Evolutionary conservation across 2,797 vertebrate genomes (phyloP).

Genomic region (Sebastes paucispinis): DNA sequence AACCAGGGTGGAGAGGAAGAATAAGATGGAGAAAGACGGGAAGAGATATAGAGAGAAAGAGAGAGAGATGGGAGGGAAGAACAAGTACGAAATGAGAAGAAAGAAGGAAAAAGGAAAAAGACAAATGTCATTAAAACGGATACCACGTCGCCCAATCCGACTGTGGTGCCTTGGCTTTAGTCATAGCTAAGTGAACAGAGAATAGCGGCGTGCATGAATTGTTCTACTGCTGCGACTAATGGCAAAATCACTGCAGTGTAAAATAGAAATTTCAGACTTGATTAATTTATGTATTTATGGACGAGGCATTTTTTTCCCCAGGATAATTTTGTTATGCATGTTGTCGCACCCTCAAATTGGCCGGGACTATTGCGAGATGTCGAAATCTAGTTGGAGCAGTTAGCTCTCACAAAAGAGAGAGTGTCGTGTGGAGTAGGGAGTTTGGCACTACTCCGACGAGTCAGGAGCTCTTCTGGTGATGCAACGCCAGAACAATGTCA

Average conservation of each 20-base stretch:
- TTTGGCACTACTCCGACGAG: conserved; percentile 47
- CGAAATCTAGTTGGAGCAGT: conserved; percentile 47
- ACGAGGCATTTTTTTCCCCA: conserved; percentile 64
- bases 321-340: conserved; percentile 74
- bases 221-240: conserved; percentile 83
- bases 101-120: conserved; percentile 15
- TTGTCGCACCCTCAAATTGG: conserved; percentile 74
- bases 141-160: conserved; percentile 63
- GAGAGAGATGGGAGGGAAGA: not conserved
- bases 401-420: conserved; percentile 44
- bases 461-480: conserved; percentile 50
- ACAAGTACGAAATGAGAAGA: not conserved
- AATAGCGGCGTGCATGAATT: conserved; percentile 77
- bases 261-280: conserved; percentile 88
- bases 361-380: conserved; percentile 57
- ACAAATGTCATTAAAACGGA: conserved; percentile 77
- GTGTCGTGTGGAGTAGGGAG: conserved; percentile 30
- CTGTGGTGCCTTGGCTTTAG: conserved; percentile 75
- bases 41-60: not conserved
- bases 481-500: conserved; percentile 67
- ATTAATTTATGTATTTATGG: conserved; percentile 88
- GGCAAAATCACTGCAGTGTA: conserved; percentile 84
- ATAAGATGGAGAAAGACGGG: not conserved
- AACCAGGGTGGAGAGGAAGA: conserved; percentile 23
- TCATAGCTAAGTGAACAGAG: conserved; percentile 84